Conservation (phyloP, 2,797 vertebrate species). For the Synanceia verrucosa region DNA sequence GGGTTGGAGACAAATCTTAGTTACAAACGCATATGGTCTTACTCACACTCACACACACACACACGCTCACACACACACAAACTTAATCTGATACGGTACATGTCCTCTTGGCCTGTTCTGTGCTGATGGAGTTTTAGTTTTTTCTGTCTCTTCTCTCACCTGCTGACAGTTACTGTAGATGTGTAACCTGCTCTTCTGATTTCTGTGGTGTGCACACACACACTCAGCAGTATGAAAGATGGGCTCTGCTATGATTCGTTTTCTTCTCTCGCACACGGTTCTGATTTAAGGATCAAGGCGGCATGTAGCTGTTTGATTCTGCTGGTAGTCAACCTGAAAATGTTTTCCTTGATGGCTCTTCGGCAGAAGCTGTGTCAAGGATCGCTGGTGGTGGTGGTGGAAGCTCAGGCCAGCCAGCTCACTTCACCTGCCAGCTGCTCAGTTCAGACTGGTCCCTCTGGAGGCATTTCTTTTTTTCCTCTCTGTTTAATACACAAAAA, state of each 20-base stretch:
- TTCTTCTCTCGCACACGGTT: slow-evolving; percentile 40
- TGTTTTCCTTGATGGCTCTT: slow-evolving; percentile 70
- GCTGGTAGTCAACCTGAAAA: slow-evolving; percentile 70
- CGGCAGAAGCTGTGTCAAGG: slow-evolving; percentile 55
- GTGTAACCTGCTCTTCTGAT: slow-evolving; percentile 54
- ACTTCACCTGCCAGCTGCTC: slow-evolving; percentile 69
- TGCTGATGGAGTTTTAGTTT: slow-evolving; percentile 56
- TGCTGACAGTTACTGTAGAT: slow-evolving; percentile 65
- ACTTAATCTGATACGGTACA: slow-evolving; percentile 68
- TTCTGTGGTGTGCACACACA: slow-evolving; percentile 7
- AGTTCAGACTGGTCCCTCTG: slow-evolving; percentile 48
- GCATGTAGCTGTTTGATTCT: slow-evolving; percentile 64
- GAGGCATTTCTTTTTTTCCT: slow-evolving; percentile 1
- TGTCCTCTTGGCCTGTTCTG: slow-evolving; percentile 64
- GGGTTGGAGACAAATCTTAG: slow-evolving; percentile 63
- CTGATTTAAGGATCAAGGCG: slow-evolving; percentile 55
- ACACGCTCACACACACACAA: background rate
- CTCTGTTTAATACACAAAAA: slow-evolving; percentile 44
- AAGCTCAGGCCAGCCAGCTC: slow-evolving; percentile 48
- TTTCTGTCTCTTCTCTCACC: slow-evolving; percentile 54
- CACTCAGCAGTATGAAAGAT: slow-evolving; percentile 26
- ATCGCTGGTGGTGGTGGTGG: background rate
- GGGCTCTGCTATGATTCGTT: slow-evolving; percentile 44
- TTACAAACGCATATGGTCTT: slow-evolving; percentile 58
- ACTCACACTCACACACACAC: slow-evolving; percentile 1